Conservation (phyloP, 2,113 vertebrate genomes). For the Choloepus hoffmanni region DNA sequence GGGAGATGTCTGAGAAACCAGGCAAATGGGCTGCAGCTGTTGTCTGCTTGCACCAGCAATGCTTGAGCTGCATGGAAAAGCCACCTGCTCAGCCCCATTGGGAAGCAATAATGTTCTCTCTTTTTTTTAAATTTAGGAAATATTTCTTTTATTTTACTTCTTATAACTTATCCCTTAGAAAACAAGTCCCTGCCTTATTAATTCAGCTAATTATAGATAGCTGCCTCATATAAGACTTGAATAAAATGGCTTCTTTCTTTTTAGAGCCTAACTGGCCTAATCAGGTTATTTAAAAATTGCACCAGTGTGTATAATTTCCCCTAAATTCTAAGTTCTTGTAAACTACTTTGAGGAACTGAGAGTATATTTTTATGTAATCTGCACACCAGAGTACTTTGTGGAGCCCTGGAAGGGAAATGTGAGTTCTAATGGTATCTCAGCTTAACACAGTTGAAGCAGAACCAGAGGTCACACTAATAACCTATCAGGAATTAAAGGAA, state of each 20-base stretch:
- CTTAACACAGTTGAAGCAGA: conserved; percentile 63
- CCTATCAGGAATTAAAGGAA: conserved; percentile 72
- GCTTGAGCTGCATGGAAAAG: not conserved
- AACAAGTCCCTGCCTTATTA: conserved; percentile 7
- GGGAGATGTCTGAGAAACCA: not conserved
- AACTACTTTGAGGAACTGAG: conserved; percentile 69
- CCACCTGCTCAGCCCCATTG: not conserved
- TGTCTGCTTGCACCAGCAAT: not conserved
- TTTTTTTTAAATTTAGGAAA: conserved; percentile 31
- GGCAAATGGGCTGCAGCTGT: not conserved
- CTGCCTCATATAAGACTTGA: conserved; percentile 35
- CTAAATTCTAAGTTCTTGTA: conserved; percentile 60
- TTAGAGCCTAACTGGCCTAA: conserved; percentile 40
- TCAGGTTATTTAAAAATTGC: conserved; percentile 56
- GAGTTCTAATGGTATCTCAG: conserved; percentile 72
- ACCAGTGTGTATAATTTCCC: conserved; percentile 8
- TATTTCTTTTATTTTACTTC: conserved; percentile 47
- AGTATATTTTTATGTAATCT: conserved; percentile 71
- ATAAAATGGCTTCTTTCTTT: conserved; percentile 53
- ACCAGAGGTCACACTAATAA: conserved; percentile 59
- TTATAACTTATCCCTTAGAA: conserved; percentile 38
- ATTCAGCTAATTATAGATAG: conserved; percentile 24
- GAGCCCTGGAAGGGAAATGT: conserved; percentile 74
- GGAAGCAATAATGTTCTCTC: not conserved
- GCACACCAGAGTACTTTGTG: conserved; percentile 20